Evolutionary conservation across 2,797 vertebrate genomes (phyloP).

Genomic region (Myotis planiceps): DNA sequence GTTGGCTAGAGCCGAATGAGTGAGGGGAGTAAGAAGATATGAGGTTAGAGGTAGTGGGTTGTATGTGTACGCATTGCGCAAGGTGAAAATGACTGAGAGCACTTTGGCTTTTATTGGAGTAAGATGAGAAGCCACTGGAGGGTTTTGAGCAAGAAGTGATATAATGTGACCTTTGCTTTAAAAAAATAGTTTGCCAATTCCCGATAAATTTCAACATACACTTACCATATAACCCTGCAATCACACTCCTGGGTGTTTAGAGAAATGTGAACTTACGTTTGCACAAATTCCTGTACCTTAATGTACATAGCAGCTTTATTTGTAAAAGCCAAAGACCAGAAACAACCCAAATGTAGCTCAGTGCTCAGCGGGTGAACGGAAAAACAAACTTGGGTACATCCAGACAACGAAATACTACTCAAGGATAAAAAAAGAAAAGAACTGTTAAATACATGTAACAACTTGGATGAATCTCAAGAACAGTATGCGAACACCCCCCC

Average conservation of each 20-base stretch:
- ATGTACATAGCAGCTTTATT: not conserved
- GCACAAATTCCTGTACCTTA: not conserved
- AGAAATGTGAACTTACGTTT: not conserved
- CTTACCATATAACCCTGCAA: not conserved
- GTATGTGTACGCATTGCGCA: not conserved
- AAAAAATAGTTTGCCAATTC: not conserved
- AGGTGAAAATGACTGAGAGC: not conserved
- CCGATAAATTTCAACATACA: not conserved
- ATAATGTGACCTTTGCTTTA: not conserved
- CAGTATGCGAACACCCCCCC: too few species aligned
- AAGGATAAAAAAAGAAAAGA: not conserved
- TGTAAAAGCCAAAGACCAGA: not conserved
- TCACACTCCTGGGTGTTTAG: not conserved
- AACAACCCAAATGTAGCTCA: not conserved
- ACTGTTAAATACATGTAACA: not conserved
- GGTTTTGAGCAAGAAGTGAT: not conserved
- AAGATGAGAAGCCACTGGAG: not conserved
- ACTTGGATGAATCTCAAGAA: not conserved
- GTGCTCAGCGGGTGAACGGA: not conserved
- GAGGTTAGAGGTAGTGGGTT: not conserved
- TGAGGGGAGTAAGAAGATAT: not conserved
- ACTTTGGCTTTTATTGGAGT: not conserved
- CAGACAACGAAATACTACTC: not conserved
- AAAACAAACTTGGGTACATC: not conserved
- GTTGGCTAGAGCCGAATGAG: not conserved